phyloP scores from a whole-genome alignment of 2,888 invertebrate genomes.

The Hyposoter didymator region DNA sequence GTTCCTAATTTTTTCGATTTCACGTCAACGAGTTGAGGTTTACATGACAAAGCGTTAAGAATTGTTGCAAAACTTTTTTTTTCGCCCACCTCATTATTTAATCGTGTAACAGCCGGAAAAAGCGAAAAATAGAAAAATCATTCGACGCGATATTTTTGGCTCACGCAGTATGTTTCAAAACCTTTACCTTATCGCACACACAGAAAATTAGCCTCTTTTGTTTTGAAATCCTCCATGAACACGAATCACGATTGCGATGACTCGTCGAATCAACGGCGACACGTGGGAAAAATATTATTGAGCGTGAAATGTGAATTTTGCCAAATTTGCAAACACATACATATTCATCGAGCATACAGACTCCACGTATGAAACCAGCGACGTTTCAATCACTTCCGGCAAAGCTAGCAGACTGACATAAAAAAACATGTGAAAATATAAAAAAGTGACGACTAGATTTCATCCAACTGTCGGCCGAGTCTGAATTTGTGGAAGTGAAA shows the following conservation, averaged over 20 bases:
- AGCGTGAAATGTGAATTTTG: neutral
- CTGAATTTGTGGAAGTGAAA: neutral
- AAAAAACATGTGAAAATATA: conserved; percentile 16
- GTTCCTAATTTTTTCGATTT: neutral
- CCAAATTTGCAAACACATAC: neutral
- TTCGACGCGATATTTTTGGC: neutral
- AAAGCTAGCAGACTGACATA: conserved; percentile 4
- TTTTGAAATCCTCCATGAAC: neutral
- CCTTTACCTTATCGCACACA: neutral
- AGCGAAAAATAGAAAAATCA: neutral
- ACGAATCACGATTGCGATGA: neutral
- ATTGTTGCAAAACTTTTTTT: neutral
- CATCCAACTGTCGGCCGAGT: conserved; percentile 6
- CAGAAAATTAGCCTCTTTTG: neutral
- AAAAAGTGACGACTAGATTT: conserved; percentile 11
- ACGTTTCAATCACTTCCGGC: conserved; percentile 19
- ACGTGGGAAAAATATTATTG: neutral
- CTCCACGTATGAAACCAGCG: neutral
- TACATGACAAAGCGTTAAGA: neutral
- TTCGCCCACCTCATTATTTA: neutral
- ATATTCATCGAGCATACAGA: neutral
- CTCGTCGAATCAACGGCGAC: neutral
- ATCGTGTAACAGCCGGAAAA: neutral
- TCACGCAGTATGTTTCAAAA: neutral
- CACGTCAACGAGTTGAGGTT: neutral